Conservation (phyloP, 1,140 invertebrate genomes). For the Bradysia coprophila region DNA sequence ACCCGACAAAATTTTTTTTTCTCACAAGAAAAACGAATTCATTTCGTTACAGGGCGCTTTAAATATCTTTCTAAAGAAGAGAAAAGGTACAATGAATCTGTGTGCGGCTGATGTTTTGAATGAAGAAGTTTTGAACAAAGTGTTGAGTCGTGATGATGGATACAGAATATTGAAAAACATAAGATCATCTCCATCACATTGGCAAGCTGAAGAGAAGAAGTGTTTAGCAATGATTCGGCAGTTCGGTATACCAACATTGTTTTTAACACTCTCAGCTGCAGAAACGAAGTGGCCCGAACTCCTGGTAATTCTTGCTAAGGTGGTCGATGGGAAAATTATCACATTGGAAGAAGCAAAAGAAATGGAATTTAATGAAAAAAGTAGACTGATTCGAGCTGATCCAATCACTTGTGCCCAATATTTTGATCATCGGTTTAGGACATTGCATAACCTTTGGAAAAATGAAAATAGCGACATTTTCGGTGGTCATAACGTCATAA, state of each 20-base stretch:
- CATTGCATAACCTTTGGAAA: slow-evolving; percentile 4
- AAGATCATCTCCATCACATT: slow-evolving; percentile 8
- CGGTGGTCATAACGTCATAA: slow-evolving; percentile 6
- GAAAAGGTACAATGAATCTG: no score
- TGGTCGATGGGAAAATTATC: slow-evolving; percentile 2
- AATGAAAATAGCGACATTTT: slow-evolving; percentile 3
- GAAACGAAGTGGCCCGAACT: slow-evolving; percentile 11
- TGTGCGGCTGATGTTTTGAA: slow-evolving; percentile 2
- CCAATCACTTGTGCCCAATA: slow-evolving; percentile 4
- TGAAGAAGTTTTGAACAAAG: not conserved
- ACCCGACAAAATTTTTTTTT: not conserved
- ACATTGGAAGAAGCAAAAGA: slow-evolving; percentile 1
- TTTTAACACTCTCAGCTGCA: slow-evolving; percentile 11
- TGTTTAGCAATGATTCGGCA: slow-evolving; percentile 11
- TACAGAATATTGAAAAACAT: slow-evolving; percentile 7
- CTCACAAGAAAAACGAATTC: not conserved
- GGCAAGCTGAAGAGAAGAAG: slow-evolving; percentile 10
- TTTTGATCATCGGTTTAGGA: slow-evolving; percentile 3
- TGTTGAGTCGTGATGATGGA: slow-evolving; percentile 6
- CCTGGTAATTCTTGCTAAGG: not conserved
- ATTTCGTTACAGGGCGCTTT: no score
- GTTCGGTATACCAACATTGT: slow-evolving; percentile 11
- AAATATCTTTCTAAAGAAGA: no score
- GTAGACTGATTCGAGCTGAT: slow-evolving; percentile 3
- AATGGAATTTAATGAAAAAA: not conserved